Percentiles rank a stretch among this genome's conserved stretches.
phyloP scores from a whole-genome alignment of 1,140 invertebrate genomes.

The Rhynchophorus ferrugineus region DNA sequence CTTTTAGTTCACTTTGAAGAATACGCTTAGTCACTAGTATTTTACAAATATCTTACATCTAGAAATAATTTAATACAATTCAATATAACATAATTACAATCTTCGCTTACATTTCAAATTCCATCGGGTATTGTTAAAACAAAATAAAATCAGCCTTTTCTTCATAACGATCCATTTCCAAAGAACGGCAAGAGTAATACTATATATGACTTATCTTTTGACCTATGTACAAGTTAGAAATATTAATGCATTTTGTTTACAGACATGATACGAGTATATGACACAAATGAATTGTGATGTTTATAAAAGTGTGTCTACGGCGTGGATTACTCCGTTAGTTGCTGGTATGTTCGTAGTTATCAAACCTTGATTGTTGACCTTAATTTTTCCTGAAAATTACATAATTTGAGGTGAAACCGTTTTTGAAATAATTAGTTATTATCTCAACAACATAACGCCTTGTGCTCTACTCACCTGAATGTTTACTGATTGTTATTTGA shows the following conservation, averaged over 20 bases:
- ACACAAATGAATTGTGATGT: not conserved
- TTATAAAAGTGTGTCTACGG: slow-evolving; percentile 58
- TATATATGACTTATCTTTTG: too few relatives aligned
- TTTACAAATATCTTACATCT: not conserved
- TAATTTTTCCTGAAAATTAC: slow-evolving; percentile 62
- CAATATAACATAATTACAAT: too few relatives aligned
- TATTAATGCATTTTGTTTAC: too few relatives aligned
- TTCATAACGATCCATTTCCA: not conserved
- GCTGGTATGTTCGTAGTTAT: slow-evolving; percentile 74
- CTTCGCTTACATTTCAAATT: too few relatives aligned
- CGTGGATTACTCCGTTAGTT: slow-evolving; percentile 84
- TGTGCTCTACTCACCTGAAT: slow-evolving; percentile 50
- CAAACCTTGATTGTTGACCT: slow-evolving; percentile 69
- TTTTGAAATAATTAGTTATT: not conserved
- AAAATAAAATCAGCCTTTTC: not conserved
- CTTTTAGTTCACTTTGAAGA: too few relatives aligned
- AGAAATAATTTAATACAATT: not conserved
- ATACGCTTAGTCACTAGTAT: too few relatives aligned
- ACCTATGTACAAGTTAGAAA: too few relatives aligned
- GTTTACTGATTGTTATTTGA: slow-evolving; percentile 66
- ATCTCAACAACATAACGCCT: not conserved
- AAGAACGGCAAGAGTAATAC: too few relatives aligned
- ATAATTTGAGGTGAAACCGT: slow-evolving; percentile 3
- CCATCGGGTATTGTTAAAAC: not conserved
- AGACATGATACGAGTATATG: not conserved